Evolutionary conservation across 2,888 invertebrate species (phyloP), one percentile per base, ranked within the genome.

Genomic region (Phasia obesa): DNA sequence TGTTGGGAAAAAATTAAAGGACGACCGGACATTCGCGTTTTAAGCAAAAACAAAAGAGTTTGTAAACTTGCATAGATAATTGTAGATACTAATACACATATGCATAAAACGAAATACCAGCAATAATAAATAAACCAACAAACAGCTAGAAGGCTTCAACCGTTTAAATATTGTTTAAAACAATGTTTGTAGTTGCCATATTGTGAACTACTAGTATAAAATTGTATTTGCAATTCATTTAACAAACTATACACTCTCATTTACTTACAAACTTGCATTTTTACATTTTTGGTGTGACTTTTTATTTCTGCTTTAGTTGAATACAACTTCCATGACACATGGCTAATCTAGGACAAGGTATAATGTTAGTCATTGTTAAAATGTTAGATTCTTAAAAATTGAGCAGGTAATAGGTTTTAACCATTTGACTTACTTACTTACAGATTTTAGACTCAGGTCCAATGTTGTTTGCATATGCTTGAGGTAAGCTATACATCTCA

Each of bases 341-440:
- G 35, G 55, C 57, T 55, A 84, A 85, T 83, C 77, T 86, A 81
- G 85, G 81, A 80, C 85, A 86, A 86, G 85, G 85, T 85, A 81
- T 82, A 83, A 85, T 85, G 81, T 78, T 75, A 82, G 62, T 51
- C 38, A 78, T 78, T 78, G 82, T 70, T 70, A 59, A 60, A 81
- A 47, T 25, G 19, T 19, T 71, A 35, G 9, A 42, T 65, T 42
- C 17, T 67, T 51, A 47, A 17, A 25, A 35, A 59, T 49, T 44
- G 9, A 31, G 9, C 3, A 21, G 4, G 23, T 15, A 19, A 5
- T 17, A 15, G 2, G 17, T 17, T 17, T 4, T 44, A 17, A 44
- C 3, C 11, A 11, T 11, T n/a, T n/a, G n/a, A n/a, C n/a, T 11
- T 35, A 35, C 11, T 35, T 35, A 11, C 11, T 11, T 35, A 11